A percentile compares a stretch with the other conserved stretches of the same genome.
Evolutionary conservation across 2,797 vertebrate species (phyloP).

Genomic region (Calcarius lapponicus): DNA sequence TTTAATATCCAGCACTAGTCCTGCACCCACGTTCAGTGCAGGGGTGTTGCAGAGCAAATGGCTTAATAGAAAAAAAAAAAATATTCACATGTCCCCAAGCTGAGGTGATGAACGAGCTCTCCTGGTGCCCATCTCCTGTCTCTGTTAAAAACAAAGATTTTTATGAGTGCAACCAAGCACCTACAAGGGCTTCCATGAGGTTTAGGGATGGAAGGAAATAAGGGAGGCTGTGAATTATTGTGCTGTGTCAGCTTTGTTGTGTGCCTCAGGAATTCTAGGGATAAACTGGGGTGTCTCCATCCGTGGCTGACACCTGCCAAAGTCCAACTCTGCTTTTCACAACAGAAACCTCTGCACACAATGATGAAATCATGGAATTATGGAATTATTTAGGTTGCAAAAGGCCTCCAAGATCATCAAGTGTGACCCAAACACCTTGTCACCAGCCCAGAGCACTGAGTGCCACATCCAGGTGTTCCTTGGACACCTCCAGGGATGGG

Average conservation of each 20-base stretch:
- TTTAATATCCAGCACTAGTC: background rate
- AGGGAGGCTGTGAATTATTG: background rate
- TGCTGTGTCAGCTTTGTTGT: background rate
- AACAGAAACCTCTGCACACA: background rate
- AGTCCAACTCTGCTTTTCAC: background rate
- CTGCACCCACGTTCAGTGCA: background rate
- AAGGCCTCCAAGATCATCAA: background rate
- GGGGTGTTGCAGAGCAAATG: background rate
- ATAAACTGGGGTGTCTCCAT: background rate
- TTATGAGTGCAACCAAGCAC: background rate
- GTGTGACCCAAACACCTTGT: too few relatives aligned
- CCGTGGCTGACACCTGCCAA: background rate
- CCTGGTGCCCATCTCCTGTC: background rate
- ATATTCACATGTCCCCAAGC: background rate
- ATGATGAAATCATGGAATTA: background rate
- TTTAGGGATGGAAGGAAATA: background rate
- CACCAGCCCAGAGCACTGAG: background rate
- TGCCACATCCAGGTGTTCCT: background rate
- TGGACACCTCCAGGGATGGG: background rate
- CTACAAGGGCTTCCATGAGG: background rate
- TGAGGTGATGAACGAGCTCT: background rate
- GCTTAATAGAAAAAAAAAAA: background rate
- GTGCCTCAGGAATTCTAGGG: accelerated
- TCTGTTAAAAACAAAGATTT: background rate
- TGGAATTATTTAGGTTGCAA: background rate